These are phyloP conservation scores for Magallana nippona DNA, from an alignment of 2,888 invertebrate genomes.

Conservation along the genomic window DNA sequence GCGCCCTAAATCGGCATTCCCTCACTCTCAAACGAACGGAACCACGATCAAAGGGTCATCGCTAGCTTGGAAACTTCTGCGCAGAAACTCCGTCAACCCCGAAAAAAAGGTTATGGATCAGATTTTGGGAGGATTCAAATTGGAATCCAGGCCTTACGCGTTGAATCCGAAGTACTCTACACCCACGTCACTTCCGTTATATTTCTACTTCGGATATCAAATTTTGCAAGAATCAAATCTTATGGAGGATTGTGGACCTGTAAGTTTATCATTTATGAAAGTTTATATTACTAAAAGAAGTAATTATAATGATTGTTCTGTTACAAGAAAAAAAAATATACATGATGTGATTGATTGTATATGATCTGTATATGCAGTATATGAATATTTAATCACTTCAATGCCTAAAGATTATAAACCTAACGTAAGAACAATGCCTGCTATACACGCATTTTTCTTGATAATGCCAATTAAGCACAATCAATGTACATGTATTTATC, in stretches of 20 bases:
- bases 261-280: neutral
- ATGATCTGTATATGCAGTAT: no score
- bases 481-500: no score
- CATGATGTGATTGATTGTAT: no score
- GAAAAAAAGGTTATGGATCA: neutral
- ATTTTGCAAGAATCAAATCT: neutral
- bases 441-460: no score
- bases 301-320: no score
- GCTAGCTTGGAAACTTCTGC: neutral
- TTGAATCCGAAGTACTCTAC: neutral
- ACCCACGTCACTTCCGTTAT: conserved; percentile 36
- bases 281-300: no score
- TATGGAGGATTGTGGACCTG: neutral
- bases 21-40: neutral
- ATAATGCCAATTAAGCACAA: no score
- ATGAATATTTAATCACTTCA: no score
- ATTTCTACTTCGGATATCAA: conserved; percentile 38
- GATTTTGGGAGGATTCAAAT: neutral
- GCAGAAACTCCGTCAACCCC: neutral
- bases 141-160: neutral
- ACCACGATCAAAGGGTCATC: neutral
- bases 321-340: no score
- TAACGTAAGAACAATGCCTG: no score
- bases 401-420: no score
- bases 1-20: neutral